These are phyloP conservation scores for Lochmaea crataegi DNA, from an alignment of 2,888 invertebrate species.

Conservation along the genomic window DNA sequence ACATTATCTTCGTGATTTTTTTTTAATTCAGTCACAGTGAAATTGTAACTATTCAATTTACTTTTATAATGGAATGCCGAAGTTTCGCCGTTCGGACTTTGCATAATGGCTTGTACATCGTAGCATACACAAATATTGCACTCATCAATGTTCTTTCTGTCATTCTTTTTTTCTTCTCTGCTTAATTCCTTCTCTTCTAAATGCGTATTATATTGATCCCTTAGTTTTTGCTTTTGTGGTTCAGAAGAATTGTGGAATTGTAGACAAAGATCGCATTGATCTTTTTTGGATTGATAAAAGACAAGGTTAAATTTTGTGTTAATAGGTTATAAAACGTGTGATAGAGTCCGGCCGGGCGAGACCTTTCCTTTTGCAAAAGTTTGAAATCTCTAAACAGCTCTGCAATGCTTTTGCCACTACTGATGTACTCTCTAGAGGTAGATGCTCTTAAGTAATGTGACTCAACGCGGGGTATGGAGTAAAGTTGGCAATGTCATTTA, in stretches of 20 bases:
- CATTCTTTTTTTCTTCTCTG: neutral
- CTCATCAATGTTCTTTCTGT: neutral
- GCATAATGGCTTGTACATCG: conserved; percentile 24
- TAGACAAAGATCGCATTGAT: conserved; percentile 15
- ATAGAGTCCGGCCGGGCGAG: neutral
- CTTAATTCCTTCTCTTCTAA: conserved; percentile 8
- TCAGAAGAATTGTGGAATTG: neutral
- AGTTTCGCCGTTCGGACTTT: conserved; percentile 21
- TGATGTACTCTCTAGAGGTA: neutral
- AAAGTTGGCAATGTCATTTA: neutral
- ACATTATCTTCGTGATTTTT: no score
- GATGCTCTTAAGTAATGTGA: conserved; percentile 9
- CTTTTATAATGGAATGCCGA: conserved; percentile 25
- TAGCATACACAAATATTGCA: conserved; percentile 15
- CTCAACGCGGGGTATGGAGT: conserved; percentile 14
- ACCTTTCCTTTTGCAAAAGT: neutral
- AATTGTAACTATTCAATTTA: conserved; percentile 16
- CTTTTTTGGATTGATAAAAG: conserved; percentile 14
- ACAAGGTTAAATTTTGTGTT: conserved; percentile 14
- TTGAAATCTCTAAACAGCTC: conserved; percentile 1
- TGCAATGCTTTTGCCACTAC: neutral
- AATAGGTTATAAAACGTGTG: conserved; percentile 10
- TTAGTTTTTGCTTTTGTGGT: neutral
- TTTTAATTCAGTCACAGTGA: neutral
- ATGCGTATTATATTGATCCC: conserved; percentile 2